Base-by-base conservation (phyloP, 1,140 invertebrate genomes). In the Cyrtorhinus lividipennis region DNA sequence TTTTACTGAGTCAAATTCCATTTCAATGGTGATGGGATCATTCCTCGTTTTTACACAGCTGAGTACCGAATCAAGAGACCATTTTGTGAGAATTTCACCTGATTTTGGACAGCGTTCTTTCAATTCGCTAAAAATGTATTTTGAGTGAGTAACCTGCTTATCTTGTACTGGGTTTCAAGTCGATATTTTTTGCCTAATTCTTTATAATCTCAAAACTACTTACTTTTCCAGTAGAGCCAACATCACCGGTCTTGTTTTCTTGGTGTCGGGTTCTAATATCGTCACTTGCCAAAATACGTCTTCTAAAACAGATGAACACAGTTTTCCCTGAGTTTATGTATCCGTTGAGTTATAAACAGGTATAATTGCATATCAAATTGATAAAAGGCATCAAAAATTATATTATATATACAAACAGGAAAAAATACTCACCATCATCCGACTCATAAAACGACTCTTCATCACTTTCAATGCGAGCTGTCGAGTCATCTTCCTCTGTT, bases 1-100 rank as follows among this genome's bases (percentile, higher is more conserved):
- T 62, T 79, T 73, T 18, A 79, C 69, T 1, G 81, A 83, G 67
- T 83, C 80, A 68, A 83, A 84, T 64, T 77, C 78, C 18, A 84
- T 74, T 64, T 79, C 75, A 38, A 84, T 69, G 1, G 75, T 79
- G n/a, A 76, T 73, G 2, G 75, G 71, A 65, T 77, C 68, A 44
- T 71, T 72, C 59, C 72, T 71, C 15, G 75, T 73, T 64, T 76
- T 71, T 27, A 76, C 72, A 65, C 81, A 83, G 1, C 77, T 80
- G 57, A 80, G 70, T 24, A 84, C 67, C 0, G 76, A 77, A 66
- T 76, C 76, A 0, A 78, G 70, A 23, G 78, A 75, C 83, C 83
- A 84, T 65, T 75, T 75, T 2, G 72, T 77, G 67, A 74, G 77
- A 0, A 80, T 74, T 66, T 75, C 81, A 44, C 74, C 73, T 24